Evolutionary conservation across 2,797 vertebrate genomes (phyloP).

Genomic region (Myotis findleyi): DNA sequence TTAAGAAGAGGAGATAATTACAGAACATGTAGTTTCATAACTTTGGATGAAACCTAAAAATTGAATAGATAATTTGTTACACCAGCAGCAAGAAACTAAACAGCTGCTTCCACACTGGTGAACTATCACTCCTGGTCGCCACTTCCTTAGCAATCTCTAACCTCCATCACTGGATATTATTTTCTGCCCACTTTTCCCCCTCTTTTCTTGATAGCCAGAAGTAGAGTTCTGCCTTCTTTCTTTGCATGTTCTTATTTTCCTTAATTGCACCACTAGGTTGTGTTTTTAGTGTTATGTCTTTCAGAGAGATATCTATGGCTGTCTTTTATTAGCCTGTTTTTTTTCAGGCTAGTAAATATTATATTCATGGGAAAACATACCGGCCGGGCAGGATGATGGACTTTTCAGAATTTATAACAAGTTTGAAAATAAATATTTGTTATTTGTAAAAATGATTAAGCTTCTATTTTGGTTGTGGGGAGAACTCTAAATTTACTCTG

Average conservation of each 20-base stretch:
- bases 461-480: not conserved
- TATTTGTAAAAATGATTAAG: not conserved
- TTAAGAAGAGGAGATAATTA: not conserved
- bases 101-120: not conserved
- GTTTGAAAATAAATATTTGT: not conserved
- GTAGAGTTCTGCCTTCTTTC: not conserved
- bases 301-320: too few species aligned
- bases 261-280: not conserved
- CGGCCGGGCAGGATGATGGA: not conserved
- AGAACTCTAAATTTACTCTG: not conserved
- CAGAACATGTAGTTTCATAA: not conserved
- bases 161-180: not conserved
- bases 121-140: not conserved
- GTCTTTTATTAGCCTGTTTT: too few species aligned
- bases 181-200: not conserved
- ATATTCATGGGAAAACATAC: not conserved
- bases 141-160: not conserved
- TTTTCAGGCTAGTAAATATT: not conserved
- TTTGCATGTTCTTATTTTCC: not conserved
- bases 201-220: not conserved
- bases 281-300: not conserved
- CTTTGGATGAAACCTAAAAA: conserved; percentile 15
- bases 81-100: not conserved
- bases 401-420: conserved; percentile 9
- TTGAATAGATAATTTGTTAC: not conserved